These are phyloP conservation scores for Siphamia tubifer DNA, from an alignment of 2,113 vertebrate species.

Conservation along the genomic window DNA sequence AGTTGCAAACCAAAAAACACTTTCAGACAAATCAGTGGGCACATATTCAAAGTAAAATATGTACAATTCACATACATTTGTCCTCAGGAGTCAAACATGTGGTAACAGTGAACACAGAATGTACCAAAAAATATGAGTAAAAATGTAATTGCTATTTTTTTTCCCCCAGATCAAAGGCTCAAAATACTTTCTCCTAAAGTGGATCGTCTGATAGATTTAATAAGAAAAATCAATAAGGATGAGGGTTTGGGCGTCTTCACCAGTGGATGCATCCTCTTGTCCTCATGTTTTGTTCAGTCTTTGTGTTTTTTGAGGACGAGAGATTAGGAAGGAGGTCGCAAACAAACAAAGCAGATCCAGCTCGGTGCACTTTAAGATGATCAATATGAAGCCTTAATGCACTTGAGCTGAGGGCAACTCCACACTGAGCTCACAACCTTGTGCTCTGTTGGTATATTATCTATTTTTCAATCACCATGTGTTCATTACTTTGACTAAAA, in stretches of 20 bases:
- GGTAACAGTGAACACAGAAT: not conserved
- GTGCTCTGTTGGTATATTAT: not conserved
- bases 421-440: conserved; percentile 20
- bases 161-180: conserved; percentile 15
- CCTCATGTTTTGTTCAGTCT: not conserved
- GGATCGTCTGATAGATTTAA: conserved; percentile 4
- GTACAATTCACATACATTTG: not conserved
- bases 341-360: not conserved
- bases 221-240: conserved; percentile 17
- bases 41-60: not conserved
- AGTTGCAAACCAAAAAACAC: not conserved
- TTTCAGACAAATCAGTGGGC: not conserved
- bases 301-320: not conserved
- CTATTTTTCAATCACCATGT: not conserved
- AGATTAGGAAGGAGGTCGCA: not conserved
- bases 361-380: not conserved
- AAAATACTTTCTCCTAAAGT: not conserved
- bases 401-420: conserved; percentile 8
- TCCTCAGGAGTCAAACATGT: not conserved
- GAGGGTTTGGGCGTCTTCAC: not conserved
- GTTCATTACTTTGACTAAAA: not conserved
- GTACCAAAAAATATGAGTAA: not conserved
- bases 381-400: not conserved
- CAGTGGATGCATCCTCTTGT: not conserved
- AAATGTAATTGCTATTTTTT: not conserved